A percentile compares a stretch with the other conserved stretches of the same genome.
Evolutionary conservation across 2,888 invertebrate species (phyloP).

Genomic region (Coenonympha glycerion): DNA sequence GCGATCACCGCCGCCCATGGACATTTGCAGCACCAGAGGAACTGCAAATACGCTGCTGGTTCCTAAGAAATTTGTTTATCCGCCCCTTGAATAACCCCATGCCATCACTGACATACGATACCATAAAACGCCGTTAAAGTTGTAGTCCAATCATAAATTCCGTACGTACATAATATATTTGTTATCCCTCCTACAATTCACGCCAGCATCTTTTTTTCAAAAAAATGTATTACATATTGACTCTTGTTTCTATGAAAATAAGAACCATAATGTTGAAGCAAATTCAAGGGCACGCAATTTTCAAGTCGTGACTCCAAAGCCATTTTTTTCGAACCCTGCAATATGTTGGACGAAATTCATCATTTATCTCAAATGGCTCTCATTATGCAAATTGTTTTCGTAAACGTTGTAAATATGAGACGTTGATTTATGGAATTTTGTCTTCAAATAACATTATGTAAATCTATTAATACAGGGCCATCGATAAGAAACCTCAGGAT

Average conservation of each 20-base stretch:
- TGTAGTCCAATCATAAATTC: conserved; percentile 43
- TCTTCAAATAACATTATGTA: neutral
- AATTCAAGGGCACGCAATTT: conserved; percentile 56
- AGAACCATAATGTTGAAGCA: conserved; percentile 34
- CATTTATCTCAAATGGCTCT: conserved; percentile 56
- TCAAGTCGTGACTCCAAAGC: conserved; percentile 48
- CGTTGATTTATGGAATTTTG: conserved; percentile 10
- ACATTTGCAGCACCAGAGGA: no score
- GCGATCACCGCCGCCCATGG: no score
- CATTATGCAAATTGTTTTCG: conserved; percentile 54
- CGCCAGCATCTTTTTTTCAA: conserved; percentile 30
- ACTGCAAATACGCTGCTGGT: no score
- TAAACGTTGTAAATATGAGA: conserved; percentile 15
- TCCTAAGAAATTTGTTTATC: no score
- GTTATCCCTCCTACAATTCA: conserved; percentile 43
- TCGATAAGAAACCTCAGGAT: no score
- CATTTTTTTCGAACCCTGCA: conserved; percentile 65
- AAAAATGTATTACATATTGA: neutral
- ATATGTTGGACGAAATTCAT: conserved; percentile 60
- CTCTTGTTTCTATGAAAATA: conserved; percentile 13
- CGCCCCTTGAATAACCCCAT: no score
- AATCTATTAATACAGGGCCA: neutral
- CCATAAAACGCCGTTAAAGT: conserved; percentile 33
- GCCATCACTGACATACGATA: no score
- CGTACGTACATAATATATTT: conserved; percentile 43